Conservation (phyloP, 2,113 vertebrate species). For the Myotis yumanensis region DNA sequence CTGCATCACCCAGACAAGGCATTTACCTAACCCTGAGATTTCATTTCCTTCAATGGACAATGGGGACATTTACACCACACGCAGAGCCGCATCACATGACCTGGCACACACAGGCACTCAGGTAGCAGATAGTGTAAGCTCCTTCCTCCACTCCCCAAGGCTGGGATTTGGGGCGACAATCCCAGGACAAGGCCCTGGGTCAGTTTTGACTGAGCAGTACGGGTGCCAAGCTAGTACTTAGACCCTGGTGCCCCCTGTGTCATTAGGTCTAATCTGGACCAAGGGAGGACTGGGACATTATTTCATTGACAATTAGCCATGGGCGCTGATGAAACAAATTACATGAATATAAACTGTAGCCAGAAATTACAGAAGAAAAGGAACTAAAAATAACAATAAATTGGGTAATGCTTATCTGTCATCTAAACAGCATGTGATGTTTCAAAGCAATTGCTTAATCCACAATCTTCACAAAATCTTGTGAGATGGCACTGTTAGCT, state of each 20-base stretch:
- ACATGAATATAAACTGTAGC: background rate
- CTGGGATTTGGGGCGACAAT: background rate
- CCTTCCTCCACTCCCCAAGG: background rate
- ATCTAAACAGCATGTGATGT: background rate
- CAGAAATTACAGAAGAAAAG: background rate
- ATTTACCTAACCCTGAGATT: background rate
- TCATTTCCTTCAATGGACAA: background rate
- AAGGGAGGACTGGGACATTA: background rate
- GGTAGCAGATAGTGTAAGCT: rapidly evolving
- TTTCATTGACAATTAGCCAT: background rate
- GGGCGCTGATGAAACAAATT: background rate
- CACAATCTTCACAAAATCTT: background rate
- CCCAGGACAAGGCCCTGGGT: background rate
- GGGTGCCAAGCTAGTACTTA: background rate
- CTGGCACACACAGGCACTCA: background rate
- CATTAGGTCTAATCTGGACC: background rate
- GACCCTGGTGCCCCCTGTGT: background rate
- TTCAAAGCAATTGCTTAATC: background rate
- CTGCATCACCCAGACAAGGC: background rate
- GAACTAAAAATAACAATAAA: background rate
- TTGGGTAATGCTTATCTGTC: background rate
- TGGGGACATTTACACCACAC: background rate
- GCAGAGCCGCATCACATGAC: background rate
- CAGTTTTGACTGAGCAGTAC: background rate
- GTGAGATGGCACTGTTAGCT: background rate